phyloP scores from a whole-genome alignment of 1,140 invertebrate genomes.

The Eriocheir sinensis region DNA sequence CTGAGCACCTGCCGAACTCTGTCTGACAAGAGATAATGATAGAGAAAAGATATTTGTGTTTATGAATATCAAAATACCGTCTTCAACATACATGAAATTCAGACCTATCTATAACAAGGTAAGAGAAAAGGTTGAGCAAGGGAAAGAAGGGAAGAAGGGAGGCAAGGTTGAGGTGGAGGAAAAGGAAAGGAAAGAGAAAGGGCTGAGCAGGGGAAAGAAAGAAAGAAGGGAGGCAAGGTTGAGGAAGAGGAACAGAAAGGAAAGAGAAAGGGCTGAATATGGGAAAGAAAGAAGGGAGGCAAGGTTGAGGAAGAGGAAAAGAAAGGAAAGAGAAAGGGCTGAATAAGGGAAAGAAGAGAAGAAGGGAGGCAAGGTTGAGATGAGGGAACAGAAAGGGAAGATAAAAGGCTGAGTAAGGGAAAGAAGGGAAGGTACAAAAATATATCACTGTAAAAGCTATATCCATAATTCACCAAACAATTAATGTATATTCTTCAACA shows the following conservation, averaged over 20 bases:
- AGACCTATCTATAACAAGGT: background rate
- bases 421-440: too few relatives aligned
- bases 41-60: background rate
- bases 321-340: background rate
- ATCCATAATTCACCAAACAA: too few relatives aligned
- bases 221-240: background rate
- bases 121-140: background rate
- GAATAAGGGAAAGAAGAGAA: background rate
- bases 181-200: background rate
- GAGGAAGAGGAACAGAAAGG: background rate
- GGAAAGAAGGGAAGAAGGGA: background rate
- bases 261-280: background rate
- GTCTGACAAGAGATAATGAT: background rate
- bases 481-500: too few relatives aligned
- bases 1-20: too few relatives aligned
- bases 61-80: background rate
- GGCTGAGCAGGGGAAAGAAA: background rate
- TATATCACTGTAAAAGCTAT: too few relatives aligned
- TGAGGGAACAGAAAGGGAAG: too few relatives aligned
- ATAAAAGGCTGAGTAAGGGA: too few relatives aligned
- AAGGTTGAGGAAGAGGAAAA: too few relatives aligned
- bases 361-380: background rate
- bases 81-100: background rate
- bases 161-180: background rate
- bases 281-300: background rate